These are phyloP conservation scores for Exaiptasia diaphana DNA, from an alignment of 64 coral and sea anemone genomes.

Conservation along the genomic window DNA sequence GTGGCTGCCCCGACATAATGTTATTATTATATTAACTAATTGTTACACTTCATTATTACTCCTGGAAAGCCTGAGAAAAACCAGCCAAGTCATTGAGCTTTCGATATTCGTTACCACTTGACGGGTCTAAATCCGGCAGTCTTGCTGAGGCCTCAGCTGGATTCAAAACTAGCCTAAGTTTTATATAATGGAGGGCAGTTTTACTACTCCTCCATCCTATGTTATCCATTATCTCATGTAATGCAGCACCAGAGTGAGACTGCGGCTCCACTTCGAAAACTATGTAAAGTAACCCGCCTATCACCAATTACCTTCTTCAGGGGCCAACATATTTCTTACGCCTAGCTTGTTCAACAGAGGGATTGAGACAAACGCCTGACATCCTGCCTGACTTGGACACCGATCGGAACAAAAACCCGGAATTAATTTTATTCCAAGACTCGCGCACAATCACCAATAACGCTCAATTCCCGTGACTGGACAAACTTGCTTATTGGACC, in stretches of 20 bases:
- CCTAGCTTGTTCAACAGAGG: not conserved
- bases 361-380: not conserved
- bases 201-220: conserved; percentile 6
- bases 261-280: conserved; percentile 34
- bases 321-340: not conserved
- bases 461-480: conserved; percentile 11
- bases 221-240: conserved; percentile 29
- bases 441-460: not conserved
- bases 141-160: conserved; percentile 12
- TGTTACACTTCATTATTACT: too few species aligned
- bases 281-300: not conserved
- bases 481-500: not conserved
- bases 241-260: not conserved
- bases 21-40: too few species aligned
- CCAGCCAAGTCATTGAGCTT: not conserved
- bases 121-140: not conserved
- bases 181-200: conserved; percentile 28
- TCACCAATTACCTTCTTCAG: not conserved
- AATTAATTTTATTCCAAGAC: not conserved
- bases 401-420: conserved; percentile 19
- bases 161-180: conserved; percentile 18
- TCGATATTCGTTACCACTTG: not conserved
- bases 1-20: too few species aligned
- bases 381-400: not conserved
- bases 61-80: not conserved